Conservation (phyloP, 2,113 vertebrate species). For the Cairina moschata region DNA sequence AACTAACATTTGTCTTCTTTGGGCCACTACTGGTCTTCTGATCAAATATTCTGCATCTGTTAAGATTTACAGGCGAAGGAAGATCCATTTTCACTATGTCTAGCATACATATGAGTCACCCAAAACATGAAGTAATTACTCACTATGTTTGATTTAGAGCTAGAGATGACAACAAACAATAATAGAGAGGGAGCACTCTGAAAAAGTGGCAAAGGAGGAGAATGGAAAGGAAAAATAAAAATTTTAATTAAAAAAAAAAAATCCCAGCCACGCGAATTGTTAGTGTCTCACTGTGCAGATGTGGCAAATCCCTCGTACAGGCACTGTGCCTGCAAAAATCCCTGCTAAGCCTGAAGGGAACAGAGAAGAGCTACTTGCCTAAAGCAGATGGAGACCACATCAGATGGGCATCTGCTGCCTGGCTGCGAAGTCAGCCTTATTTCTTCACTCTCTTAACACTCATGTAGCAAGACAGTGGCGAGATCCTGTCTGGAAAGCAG, state of each 20-base stretch:
- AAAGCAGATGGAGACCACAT: not conserved
- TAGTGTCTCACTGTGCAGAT: not conserved
- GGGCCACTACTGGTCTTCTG: not conserved
- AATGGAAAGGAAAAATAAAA: rapidly evolving
- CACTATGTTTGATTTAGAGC: not conserved
- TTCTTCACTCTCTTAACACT: not conserved
- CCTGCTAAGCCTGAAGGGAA: not conserved
- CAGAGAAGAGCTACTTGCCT: not conserved
- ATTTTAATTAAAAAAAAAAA: too few species aligned
- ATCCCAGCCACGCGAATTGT: not conserved
- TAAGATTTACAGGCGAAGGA: not conserved
- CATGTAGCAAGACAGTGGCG: not conserved
- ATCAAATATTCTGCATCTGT: not conserved
- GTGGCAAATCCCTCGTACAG: not conserved
- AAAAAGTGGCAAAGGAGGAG: not conserved
- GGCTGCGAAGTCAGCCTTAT: not conserved
- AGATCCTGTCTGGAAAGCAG: not conserved
- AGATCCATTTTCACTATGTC: not conserved
- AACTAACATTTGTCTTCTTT: not conserved
- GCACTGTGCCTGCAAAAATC: not conserved
- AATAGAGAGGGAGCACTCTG: not conserved
- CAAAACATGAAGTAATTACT: not conserved
- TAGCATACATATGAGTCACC: not conserved
- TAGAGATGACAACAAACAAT: not conserved
- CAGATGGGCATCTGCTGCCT: not conserved